These are phyloP conservation scores for Neolamprologus variostigma DNA, from an alignment of 2,113 vertebrate species.

Conservation along the genomic window DNA sequence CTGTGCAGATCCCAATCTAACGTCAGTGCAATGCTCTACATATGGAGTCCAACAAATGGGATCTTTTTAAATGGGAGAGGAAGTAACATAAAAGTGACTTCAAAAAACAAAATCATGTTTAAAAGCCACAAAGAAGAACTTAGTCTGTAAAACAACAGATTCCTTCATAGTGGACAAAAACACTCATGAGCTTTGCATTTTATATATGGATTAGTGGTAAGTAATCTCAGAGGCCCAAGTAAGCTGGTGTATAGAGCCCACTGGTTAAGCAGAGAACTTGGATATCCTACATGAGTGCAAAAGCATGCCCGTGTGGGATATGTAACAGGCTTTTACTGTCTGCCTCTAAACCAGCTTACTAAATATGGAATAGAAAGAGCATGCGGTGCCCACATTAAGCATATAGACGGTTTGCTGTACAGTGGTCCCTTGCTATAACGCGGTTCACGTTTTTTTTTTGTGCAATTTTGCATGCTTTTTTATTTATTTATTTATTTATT, in stretches of 20 bases:
- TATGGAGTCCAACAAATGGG: neutral
- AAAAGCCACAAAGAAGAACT: neutral
- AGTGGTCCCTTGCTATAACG: neutral
- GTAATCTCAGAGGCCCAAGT: slow-evolving; percentile 13
- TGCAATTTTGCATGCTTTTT: neutral
- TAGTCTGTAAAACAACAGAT: neutral
- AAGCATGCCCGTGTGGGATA: neutral
- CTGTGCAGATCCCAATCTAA: neutral
- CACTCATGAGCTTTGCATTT: neutral
- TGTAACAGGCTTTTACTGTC: neutral
- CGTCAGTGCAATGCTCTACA: neutral
- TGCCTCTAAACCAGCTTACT: neutral
- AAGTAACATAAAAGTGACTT: neutral
- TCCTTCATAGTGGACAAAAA: neutral
- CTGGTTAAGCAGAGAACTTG: neutral
- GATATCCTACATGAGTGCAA: neutral
- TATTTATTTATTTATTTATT: neutral
- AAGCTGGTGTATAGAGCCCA: neutral
- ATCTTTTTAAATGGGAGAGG: neutral
- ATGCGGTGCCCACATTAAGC: neutral
- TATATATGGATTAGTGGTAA: slow-evolving; percentile 6
- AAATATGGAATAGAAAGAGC: neutral
- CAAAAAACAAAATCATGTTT: neutral
- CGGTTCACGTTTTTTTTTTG: accelerated
- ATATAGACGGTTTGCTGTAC: neutral